Base-by-base conservation (phyloP, 2,888 invertebrate species). In the Dryomyza anilis region DNA sequence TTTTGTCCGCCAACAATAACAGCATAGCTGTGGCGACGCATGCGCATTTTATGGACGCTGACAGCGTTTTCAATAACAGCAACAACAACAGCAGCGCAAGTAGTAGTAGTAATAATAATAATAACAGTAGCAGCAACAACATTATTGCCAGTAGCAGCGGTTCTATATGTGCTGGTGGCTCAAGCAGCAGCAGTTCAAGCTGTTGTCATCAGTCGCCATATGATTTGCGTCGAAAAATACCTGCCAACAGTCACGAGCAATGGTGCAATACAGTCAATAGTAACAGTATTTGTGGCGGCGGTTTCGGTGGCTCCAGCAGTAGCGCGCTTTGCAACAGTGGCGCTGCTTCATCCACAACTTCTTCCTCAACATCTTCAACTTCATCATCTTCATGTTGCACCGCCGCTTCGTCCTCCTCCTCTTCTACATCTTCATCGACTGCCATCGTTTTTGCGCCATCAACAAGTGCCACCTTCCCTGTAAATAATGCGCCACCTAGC, bases 161-260 rank as follows among this genome's bases (percentile, higher is more conserved):
- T 53, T 65, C 64, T 4, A 67, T n/a, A n/a, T n/a, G 62, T 53
- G 56, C 62, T 19, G 65, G 62, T 12, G 29, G 63, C 53, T 63
- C 70, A 36, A 69, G 65, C n/a, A n/a, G n/a, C n/a, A n/a, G n/a
- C n/a, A n/a, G n/a, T n/a, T n/a, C 73, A 39, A 72, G 77, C 55
- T 80, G 78, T 68, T 86, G 86, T 71, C 94, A 95, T 84, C 94
- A 94, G 82, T 93, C 94, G 71, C 95, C 95, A 2, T 95, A 95
- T 81, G 95, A 95, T 83, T 86, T 95, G 78, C 88, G 95, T 69
- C 88, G 95, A 75, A 95, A 95, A 85, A 93, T 83, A 70, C 76
- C 79, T 58, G 70, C 76, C 46, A 80, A 67, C 67, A 77, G 72
- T 64, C 82, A 81, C 60, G 82, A 82, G 46, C 82, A 81, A 64